phyloP scores from a whole-genome alignment of 2,888 invertebrate genomes.

The Folsomia candida region DNA sequence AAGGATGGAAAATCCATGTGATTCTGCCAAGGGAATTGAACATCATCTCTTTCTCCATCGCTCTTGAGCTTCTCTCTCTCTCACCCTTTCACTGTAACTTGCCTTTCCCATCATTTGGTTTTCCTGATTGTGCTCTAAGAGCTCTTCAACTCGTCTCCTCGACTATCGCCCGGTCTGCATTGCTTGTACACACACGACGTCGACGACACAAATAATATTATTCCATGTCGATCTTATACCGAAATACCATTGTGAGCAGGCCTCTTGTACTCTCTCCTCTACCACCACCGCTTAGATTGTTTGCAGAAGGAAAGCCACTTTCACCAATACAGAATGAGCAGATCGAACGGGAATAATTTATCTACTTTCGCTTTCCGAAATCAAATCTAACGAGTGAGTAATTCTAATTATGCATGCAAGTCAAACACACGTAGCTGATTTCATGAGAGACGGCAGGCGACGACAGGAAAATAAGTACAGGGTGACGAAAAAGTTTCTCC shows the following conservation, averaged over 20 bases:
- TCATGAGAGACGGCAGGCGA: not conserved
- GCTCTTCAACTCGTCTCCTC: not conserved
- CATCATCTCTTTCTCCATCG: constrained; percentile 4
- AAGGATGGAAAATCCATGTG: constrained; percentile 3
- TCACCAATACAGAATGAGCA: not conserved
- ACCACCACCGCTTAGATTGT: not conserved
- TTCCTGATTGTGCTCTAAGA: constrained; percentile 7
- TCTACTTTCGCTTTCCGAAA: not conserved
- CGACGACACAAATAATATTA: constrained; percentile 4
- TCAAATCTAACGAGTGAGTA: not conserved
- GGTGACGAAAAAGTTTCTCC: too few relatives aligned
- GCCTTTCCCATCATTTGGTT: constrained; percentile 16
- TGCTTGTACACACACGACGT: not conserved
- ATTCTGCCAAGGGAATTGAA: constrained; percentile 10
- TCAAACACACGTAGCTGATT: not conserved
- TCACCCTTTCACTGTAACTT: not conserved
- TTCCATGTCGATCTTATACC: not conserved
- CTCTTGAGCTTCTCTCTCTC: constrained; percentile 3
- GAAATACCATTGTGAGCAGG: not conserved
- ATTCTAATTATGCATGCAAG: constrained; percentile 3
- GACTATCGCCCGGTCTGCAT: not conserved
- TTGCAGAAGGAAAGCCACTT: not conserved
- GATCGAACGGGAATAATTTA: not conserved
- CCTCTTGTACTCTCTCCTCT: not conserved
- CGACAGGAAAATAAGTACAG: not conserved